Evolutionary conservation across 1,140 invertebrate genomes (phyloP).

Genomic region (Ruditapes philippinarum): DNA sequence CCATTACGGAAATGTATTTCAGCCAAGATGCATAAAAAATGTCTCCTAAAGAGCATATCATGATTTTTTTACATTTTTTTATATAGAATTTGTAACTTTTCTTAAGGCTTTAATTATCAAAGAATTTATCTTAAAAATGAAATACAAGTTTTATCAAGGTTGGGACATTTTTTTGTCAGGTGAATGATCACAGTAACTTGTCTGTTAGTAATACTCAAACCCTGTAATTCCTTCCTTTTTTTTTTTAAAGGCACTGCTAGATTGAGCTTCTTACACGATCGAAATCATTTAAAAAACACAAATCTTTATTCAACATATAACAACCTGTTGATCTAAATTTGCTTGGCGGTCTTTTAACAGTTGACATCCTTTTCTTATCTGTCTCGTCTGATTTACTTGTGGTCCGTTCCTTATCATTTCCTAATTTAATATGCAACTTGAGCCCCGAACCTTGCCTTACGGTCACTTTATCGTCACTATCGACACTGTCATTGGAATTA

Average conservation of each 20-base stretch:
- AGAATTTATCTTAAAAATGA: too few relatives aligned
- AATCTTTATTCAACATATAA: conserved; percentile 19
- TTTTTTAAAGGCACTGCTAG: background rate
- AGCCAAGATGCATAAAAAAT: too few relatives aligned
- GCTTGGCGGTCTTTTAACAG: conserved; percentile 78
- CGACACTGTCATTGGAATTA: conserved; percentile 43
- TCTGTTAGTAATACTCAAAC: too few relatives aligned
- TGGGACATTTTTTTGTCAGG: too few relatives aligned
- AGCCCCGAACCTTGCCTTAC: conserved; percentile 69
- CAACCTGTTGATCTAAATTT: conserved; percentile 82
- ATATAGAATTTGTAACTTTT: too few relatives aligned
- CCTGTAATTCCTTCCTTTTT: background rate
- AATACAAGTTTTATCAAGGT: too few relatives aligned
- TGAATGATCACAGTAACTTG: too few relatives aligned
- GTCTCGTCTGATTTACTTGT: conserved; percentile 58
- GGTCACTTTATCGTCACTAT: conserved; percentile 44
- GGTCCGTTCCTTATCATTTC: conserved; percentile 48
- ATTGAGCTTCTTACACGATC: background rate
- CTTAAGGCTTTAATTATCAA: too few relatives aligned
- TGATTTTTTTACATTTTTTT: too few relatives aligned
- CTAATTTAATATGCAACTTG: conserved; percentile 73
- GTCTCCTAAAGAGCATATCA: too few relatives aligned
- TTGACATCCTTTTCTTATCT: conserved; percentile 75
- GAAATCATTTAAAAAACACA: background rate
- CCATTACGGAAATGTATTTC: too few relatives aligned